Evolutionary conservation across 2,113 vertebrate genomes (phyloP).

Genomic region (Oryzias javanicus): DNA sequence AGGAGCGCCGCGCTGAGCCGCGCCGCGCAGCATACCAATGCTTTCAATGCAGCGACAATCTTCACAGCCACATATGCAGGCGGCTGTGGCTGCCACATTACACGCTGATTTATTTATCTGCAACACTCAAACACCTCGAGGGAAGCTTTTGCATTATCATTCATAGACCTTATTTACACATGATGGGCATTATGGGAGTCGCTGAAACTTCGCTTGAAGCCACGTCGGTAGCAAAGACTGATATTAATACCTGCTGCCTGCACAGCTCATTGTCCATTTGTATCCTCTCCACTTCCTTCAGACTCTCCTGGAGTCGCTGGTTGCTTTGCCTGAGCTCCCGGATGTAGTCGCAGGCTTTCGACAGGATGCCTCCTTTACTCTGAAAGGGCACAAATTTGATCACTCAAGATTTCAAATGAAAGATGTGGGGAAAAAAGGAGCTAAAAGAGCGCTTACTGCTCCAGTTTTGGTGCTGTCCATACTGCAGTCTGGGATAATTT

Average conservation of each 20-base stretch:
- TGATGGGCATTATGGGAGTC: conserved; percentile 23
- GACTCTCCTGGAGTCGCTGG: conserved; percentile 86
- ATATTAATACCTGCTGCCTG: conserved; percentile 83
- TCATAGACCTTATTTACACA: conserved; percentile 34
- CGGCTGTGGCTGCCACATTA: conserved; percentile 28
- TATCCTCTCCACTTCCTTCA: conserved; percentile 86
- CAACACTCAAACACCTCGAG: conserved; percentile 32
- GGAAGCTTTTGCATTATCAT: conserved; percentile 42
- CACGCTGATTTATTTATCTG: conserved; percentile 34
- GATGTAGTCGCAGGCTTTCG: conserved; percentile 92
- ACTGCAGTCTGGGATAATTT: conserved; percentile 91
- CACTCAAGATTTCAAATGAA: not conserved
- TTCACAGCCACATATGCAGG: conserved; percentile 50
- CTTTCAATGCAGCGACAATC: conserved; percentile 43
- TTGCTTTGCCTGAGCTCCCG: conserved; percentile 87
- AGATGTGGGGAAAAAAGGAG: too few species aligned
- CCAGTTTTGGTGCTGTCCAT: conserved; percentile 88
- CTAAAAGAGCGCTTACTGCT: conserved; percentile 73
- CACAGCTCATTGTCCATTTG: conserved; percentile 89
- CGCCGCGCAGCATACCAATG: conserved; percentile 39
- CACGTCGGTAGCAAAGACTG: conserved; percentile 11
- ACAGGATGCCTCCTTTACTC: conserved; percentile 94
- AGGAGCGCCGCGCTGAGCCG: conserved; percentile 26
- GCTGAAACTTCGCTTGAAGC: conserved; percentile 15
- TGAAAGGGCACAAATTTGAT: conserved; percentile 38